Evolutionary conservation across 1,140 invertebrate genomes (phyloP), one percentile per base, ranked within the genome.

Genomic region (Tribolium castaneum): DNA sequence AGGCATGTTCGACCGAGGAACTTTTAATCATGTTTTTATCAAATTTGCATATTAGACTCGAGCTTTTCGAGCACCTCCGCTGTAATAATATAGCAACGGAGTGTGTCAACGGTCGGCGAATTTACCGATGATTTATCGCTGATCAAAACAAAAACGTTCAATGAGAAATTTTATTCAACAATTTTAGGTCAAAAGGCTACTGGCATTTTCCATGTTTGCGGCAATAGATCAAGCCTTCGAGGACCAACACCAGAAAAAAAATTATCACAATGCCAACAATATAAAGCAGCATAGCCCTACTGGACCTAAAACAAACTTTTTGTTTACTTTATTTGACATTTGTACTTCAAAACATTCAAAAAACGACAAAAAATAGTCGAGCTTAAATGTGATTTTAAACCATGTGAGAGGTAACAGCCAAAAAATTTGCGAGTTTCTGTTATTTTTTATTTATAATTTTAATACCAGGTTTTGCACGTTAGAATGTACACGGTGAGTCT

Each of bases 31-130:
- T 19, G 19, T 59, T 59, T 59, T 59, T 22, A 59, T 25, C 54
- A 25, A 59, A 59, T 59, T 59, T 59, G 54, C 54, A 59, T 59
- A 25, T 59, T 59, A 25, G 19, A 22, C 12, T 52, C 13, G 51
- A 13, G 16, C 13, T 52, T 52, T 19, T 19, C 14, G 7, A 52
- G 51, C 51, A 52, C 51, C 51, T 14, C 51, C 51, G 12, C 50
- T 14, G 13, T 52, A 52, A 52, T 9, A 6, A 39, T 51, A 51
- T 51, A 7, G 34, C 9, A 10, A 51, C 50, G 50, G 9, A 39
- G 34, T 39, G 34, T 39, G 34, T 39, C 34, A 39, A 39, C 34
- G 9, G 0, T 7, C 9, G 9, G 34, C 34, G 34, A 39, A 39
- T 19, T 19, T 39, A 39, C 9, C 9, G 34, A 39, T 39, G 34